phyloP scores from a whole-genome alignment of 2,888 invertebrate species.

The Argyresthia albistria region DNA sequence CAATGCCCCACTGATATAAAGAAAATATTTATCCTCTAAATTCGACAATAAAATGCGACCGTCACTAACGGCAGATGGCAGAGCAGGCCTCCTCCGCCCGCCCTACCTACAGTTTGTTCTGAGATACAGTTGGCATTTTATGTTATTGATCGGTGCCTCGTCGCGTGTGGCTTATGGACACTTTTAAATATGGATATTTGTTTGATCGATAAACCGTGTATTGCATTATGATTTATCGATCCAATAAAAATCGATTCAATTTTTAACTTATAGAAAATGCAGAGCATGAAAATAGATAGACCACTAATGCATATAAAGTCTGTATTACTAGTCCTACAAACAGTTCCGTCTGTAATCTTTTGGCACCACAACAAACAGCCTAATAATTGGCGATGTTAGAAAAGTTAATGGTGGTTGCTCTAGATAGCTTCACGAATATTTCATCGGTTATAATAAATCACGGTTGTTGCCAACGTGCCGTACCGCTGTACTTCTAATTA shows the following conservation, averaged over 20 bases:
- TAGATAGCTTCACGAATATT: slow-evolving; percentile 28
- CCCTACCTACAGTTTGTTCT: slow-evolving; percentile 29
- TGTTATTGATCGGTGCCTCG: slow-evolving; percentile 23
- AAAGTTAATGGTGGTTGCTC: neutral
- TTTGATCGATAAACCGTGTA: no score
- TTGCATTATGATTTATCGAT: no score
- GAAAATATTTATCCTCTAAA: slow-evolving; percentile 70
- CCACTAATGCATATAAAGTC: no score
- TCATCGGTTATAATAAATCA: slow-evolving; percentile 49
- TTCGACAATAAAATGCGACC: slow-evolving; percentile 49
- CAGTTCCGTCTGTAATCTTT: no score
- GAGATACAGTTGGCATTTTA: slow-evolving; percentile 17
- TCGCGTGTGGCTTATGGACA: neutral
- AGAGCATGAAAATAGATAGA: no score
- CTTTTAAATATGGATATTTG: no score
- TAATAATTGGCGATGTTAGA: neutral
- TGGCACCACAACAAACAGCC: no score
- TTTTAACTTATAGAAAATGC: no score
- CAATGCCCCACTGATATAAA: slow-evolving; percentile 68
- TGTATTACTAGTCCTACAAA: no score
- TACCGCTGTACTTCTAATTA: slow-evolving; percentile 36
- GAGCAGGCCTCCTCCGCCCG: slow-evolving; percentile 22
- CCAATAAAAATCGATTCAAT: no score
- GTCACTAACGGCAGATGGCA: slow-evolving; percentile 25
- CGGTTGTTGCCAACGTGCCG: slow-evolving; percentile 31